Percentiles rank a stretch among this genome's conserved stretches.
Evolutionary conservation across 2,113 vertebrate genomes (phyloP).

Genomic region (Taxidea taxus): DNA sequence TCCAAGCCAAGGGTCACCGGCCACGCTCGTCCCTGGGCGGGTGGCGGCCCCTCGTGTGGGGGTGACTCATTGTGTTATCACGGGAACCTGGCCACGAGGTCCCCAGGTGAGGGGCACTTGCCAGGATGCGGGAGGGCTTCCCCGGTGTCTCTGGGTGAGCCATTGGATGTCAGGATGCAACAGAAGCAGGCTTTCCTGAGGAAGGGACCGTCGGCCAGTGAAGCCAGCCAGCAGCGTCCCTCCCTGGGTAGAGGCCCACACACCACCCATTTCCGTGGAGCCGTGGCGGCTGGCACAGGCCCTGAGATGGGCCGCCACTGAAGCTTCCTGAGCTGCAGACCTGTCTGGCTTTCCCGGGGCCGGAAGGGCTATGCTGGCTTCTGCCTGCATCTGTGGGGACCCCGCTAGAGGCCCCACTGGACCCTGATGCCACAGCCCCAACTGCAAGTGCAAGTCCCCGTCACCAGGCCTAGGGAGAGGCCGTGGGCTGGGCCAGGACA

Average conservation of each 20-base stretch:
- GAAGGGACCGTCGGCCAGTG: background rate
- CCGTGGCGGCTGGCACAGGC: rapidly evolving
- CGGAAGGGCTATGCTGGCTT: background rate
- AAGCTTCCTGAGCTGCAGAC: background rate
- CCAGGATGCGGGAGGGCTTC: background rate
- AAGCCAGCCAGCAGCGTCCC: background rate
- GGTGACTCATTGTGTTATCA: background rate
- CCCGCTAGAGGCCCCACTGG: rapidly evolving
- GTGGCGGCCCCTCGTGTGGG: background rate
- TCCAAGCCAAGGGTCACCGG: background rate
- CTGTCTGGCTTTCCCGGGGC: rapidly evolving
- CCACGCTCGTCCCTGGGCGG: background rate
- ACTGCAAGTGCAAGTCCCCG: rapidly evolving
- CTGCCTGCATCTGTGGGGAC: background rate
- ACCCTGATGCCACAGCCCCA: rapidly evolving
- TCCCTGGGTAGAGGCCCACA: background rate
- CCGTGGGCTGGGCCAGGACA: too few species aligned
- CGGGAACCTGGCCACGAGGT: background rate
- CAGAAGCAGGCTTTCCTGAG: rapidly evolving
- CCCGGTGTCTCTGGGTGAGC: background rate
- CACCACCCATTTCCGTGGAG: background rate
- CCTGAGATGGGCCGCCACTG: rapidly evolving
- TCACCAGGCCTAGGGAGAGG: background rate
- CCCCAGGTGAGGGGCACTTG: background rate
- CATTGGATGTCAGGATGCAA: background rate